Conservation (phyloP, 2,888 invertebrate genomes). For the Eupithecia centaureata region DNA sequence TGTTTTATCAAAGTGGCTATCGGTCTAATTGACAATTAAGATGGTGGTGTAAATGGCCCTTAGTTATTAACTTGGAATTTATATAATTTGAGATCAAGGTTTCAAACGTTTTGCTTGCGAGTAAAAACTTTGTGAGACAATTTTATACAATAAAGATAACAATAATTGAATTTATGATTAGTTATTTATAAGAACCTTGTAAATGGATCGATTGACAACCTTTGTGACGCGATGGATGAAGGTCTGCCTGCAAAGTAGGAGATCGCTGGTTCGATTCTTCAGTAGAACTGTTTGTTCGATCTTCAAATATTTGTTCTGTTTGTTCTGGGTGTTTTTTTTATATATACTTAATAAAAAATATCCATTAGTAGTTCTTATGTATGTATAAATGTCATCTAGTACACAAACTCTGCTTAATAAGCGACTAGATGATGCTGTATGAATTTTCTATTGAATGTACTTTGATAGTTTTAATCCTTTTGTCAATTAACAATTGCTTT, state of each 20-base stretch:
- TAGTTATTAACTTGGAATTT: not conserved
- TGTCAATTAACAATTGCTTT: no score
- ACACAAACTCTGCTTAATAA: no score
- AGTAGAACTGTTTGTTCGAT: not conserved
- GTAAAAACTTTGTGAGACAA: not conserved
- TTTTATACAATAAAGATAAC: not conserved
- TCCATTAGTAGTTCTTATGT: no score
- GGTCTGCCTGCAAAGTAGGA: not conserved
- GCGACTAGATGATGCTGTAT: no score
- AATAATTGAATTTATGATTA: not conserved
- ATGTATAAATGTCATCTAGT: no score
- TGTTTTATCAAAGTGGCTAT: not conserved
- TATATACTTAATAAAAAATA: no score
- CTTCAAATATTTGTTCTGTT: not conserved
- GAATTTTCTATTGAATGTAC: no score
- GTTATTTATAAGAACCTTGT: not conserved
- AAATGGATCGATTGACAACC: not conserved
- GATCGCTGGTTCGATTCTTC: not conserved
- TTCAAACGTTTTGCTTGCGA: not conserved
- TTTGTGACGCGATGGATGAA: not conserved
- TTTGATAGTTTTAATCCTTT: no score
- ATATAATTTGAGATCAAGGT: slow-evolving; percentile 2
- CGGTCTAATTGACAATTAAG: not conserved
- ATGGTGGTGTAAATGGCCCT: not conserved
- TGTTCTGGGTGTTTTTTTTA: no score